Conservation (phyloP, 2,888 invertebrate species). For the Ischnus inquisitorius region DNA sequence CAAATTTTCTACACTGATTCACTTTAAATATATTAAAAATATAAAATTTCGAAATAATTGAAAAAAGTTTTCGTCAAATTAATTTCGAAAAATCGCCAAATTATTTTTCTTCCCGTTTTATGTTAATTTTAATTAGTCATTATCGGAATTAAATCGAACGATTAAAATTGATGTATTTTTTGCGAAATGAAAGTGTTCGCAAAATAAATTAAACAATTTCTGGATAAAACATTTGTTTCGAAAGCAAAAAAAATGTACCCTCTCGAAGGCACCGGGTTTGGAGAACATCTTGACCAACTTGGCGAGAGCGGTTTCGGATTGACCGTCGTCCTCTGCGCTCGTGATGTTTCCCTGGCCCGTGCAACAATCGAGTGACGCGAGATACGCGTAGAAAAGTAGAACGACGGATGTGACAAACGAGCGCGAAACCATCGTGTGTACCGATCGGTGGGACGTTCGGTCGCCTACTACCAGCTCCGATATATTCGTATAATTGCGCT, state of each 20-base stretch:
- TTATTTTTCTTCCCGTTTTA: not conserved
- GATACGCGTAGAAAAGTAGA: slow-evolving; percentile 32
- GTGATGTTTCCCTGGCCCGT: slow-evolving; percentile 72
- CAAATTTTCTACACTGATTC: too few species aligned
- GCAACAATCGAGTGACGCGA: slow-evolving; percentile 28
- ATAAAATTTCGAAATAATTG: not conserved
- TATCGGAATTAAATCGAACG: not conserved
- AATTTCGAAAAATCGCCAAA: not conserved
- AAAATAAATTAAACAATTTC: not conserved
- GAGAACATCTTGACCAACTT: slow-evolving; percentile 84
- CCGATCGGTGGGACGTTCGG: slow-evolving; percentile 41
- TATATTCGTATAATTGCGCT: slow-evolving; percentile 22
- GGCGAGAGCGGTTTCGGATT: slow-evolving; percentile 80
- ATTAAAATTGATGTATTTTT: slow-evolving; percentile 1
- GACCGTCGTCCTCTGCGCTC: slow-evolving; percentile 61
- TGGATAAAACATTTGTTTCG: not conserved
- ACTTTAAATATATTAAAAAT: too few species aligned
- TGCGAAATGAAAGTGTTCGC: too few species aligned
- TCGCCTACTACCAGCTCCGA: slow-evolving; percentile 44
- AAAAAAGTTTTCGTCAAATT: not conserved
- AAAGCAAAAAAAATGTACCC: slow-evolving; percentile 76
- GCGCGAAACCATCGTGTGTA: slow-evolving; percentile 57
- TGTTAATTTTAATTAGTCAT: slow-evolving; percentile 17
- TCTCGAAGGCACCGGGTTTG: slow-evolving; percentile 84
- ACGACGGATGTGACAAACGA: slow-evolving; percentile 36